A percentile compares a stretch with the other conserved stretches of the same genome.
These are phyloP conservation scores for Drosophila melanica DNA, from an alignment of 1,140 invertebrate species.

Conservation along the genomic window DNA sequence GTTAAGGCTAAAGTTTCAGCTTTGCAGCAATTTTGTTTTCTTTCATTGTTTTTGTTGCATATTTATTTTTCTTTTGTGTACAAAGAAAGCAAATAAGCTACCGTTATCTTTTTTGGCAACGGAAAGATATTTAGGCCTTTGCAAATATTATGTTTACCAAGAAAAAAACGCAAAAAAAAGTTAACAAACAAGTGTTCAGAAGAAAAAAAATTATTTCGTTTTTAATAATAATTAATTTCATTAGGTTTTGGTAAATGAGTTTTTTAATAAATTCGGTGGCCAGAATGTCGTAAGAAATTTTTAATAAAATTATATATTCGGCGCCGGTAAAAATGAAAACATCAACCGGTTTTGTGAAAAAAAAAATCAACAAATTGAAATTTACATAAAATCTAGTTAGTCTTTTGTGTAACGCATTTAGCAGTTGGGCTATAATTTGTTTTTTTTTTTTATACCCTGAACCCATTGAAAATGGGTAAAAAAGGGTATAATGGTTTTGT, in stretches of 20 bases:
- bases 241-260: constrained; percentile 37
- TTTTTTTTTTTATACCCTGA: too few species aligned
- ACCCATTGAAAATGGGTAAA: too few species aligned
- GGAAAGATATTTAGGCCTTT: constrained; percentile 38
- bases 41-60: constrained; percentile 8
- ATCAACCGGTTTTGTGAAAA: constrained; percentile 43
- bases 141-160: not conserved
- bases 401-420: constrained; percentile 50
- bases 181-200: constrained; percentile 17
- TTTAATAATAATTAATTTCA: constrained; percentile 58
- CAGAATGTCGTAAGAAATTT: constrained; percentile 8
- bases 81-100: constrained; percentile 59
- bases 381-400: constrained; percentile 68
- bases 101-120: constrained; percentile 53
- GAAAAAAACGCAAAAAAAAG: not conserved
- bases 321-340: constrained; percentile 58
- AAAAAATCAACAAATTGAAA: constrained; percentile 24
- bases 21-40: constrained; percentile 35
- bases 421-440: constrained; percentile 57
- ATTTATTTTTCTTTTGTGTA: constrained; percentile 15
- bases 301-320: constrained; percentile 20
- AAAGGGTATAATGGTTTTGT: too few species aligned
- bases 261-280: constrained; percentile 37
- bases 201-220: constrained; percentile 36
- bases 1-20: constrained; percentile 67